phyloP scores from a whole-genome alignment of 2,113 vertebrate species.

The Aythya baeri region DNA sequence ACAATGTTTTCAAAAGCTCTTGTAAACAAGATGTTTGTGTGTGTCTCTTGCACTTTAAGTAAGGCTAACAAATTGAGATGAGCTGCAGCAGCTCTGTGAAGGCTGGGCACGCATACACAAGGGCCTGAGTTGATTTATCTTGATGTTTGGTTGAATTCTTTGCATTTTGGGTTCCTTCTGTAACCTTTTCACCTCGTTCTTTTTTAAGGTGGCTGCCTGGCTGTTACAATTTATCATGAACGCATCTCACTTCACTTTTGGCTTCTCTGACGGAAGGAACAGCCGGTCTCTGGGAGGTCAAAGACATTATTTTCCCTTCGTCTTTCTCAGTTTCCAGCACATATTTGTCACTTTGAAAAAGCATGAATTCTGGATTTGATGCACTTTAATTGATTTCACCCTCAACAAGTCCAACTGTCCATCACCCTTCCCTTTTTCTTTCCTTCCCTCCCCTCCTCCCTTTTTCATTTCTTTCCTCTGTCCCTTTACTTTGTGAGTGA shows the following conservation, averaged over 20 bases:
- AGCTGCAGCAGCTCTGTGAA: slow-evolving; percentile 12
- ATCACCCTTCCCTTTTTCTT: slow-evolving; percentile 71
- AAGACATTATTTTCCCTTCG: slow-evolving; percentile 78
- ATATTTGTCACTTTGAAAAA: slow-evolving; percentile 92
- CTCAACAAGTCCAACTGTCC: slow-evolving; percentile 84
- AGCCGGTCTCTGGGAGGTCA: slow-evolving; percentile 83
- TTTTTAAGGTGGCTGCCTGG: slow-evolving; percentile 81
- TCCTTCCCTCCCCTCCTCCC: slow-evolving; percentile 41
- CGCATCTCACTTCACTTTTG: slow-evolving; percentile 74
- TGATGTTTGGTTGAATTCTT: slow-evolving; percentile 81
- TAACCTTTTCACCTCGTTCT: slow-evolving; percentile 83
- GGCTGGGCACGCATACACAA: slow-evolving; percentile 24
- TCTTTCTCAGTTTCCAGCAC: slow-evolving; percentile 84
- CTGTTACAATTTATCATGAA: slow-evolving; percentile 83
- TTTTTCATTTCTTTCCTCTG: slow-evolving; percentile 47
- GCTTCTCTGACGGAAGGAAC: slow-evolving; percentile 79
- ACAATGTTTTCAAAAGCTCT: not conserved
- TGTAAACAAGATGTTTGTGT: not conserved
- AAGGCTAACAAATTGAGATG: slow-evolving; percentile 57
- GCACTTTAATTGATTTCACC: slow-evolving; percentile 95
- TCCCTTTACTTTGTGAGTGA: slow-evolving; percentile 58
- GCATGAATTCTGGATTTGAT: slow-evolving; percentile 96
- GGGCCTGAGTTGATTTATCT: slow-evolving; percentile 78
- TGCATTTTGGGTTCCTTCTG: slow-evolving; percentile 77
- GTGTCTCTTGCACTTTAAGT: not conserved